Evolutionary conservation across 1,140 invertebrate genomes (phyloP).

Genomic region (Caerostris extrusa): DNA sequence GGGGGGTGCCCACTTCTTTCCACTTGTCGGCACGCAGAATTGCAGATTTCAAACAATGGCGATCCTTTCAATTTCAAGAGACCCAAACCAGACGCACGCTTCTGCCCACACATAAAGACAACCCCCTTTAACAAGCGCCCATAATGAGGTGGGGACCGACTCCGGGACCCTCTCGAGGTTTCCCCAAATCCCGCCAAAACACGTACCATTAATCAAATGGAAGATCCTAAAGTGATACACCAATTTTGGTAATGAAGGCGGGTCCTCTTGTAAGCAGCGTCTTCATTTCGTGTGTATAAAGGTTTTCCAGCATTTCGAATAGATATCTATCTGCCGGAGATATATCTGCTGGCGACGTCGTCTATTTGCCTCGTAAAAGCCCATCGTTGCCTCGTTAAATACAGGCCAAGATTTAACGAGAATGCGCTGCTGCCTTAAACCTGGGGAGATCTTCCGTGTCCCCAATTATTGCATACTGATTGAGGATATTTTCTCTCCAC

Average conservation of each 20-base stretch:
- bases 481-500: slow-evolving; percentile 25
- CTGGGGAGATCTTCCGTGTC: not conserved
- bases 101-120: slow-evolving; percentile 55
- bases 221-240: slow-evolving; percentile 76
- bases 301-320: slow-evolving; percentile 38
- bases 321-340: slow-evolving; percentile 8
- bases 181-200: slow-evolving; percentile 75
- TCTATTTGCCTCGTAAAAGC: slow-evolving; percentile 58
- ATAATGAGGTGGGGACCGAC: slow-evolving; percentile 65
- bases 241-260: slow-evolving; percentile 75
- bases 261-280: not conserved
- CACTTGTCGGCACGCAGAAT: slow-evolving; percentile 25
- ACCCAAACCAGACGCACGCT: not conserved
- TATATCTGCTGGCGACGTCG: not conserved
- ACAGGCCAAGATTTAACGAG: slow-evolving; percentile 39
- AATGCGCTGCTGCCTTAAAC: not conserved
- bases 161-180: slow-evolving; percentile 64
- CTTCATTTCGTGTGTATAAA: slow-evolving; percentile 56
- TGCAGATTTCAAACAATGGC: slow-evolving; percentile 54
- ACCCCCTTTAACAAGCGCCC: slow-evolving; percentile 66
- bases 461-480: slow-evolving; percentile 42
- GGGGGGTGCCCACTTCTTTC: not conserved
- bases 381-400: slow-evolving; percentile 66
- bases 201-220: slow-evolving; percentile 76
- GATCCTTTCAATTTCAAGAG: slow-evolving; percentile 69